Conservation (phyloP, 2,888 invertebrate species). For the Melanophora roralis region DNA sequence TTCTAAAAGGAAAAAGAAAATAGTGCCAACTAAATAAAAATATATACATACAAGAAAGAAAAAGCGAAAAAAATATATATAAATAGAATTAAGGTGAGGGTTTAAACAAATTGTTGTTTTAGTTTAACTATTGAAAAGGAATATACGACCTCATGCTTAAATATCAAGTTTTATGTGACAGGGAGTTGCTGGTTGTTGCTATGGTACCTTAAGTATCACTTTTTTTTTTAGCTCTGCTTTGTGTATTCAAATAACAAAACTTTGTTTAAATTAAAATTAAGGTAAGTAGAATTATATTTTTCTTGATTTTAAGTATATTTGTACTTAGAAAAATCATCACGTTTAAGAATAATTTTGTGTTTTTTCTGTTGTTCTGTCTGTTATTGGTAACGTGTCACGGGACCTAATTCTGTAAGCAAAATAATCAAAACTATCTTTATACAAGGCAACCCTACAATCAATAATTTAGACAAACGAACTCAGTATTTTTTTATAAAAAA, state of each 20-base stretch:
- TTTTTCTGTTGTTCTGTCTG: too few relatives aligned
- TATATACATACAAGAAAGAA: neutral
- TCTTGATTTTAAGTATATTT: too few relatives aligned
- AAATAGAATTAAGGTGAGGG: constrained; percentile 20
- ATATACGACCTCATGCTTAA: neutral
- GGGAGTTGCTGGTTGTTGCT: neutral
- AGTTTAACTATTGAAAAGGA: neutral
- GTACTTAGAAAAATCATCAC: too few relatives aligned
- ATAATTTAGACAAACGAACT: too few relatives aligned
- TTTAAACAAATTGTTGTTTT: constrained; percentile 11
- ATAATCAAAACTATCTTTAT: too few relatives aligned
- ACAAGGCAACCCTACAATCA: too few relatives aligned
- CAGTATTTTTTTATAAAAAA: too few relatives aligned
- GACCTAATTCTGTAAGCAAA: too few relatives aligned
- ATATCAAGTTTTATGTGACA: neutral
- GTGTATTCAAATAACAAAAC: neutral
- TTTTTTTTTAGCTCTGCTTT: neutral
- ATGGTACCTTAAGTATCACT: constrained; percentile 18
- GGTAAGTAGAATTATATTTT: too few relatives aligned
- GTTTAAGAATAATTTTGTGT: too few relatives aligned
- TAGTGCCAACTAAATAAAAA: constrained; percentile 22
- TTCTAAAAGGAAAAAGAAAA: neutral
- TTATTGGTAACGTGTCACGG: too few relatives aligned
- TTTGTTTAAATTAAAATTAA: constrained; percentile 4
- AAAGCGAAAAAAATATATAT: neutral